Evolutionary conservation across 2,797 vertebrate genomes (phyloP), one percentile per base, ranked within the genome.

Genomic region (Tokudaia tokunoshimensis): DNA sequence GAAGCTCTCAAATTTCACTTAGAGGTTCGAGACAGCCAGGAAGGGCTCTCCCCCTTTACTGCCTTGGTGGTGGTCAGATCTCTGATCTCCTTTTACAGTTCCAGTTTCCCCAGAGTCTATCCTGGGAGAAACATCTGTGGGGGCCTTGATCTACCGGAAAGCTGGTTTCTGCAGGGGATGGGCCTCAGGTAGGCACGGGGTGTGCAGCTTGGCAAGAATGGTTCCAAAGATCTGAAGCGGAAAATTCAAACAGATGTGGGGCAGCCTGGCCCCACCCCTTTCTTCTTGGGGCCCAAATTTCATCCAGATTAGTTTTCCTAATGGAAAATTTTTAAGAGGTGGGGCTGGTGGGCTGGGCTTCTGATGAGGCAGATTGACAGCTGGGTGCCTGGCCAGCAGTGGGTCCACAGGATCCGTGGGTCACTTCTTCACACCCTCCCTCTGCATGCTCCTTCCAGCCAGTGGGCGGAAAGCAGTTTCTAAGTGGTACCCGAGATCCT

Each of bases 301-400:
- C 94, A 97, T 96, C 92, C 97, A 97, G 93, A 97, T 92, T 95
- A 65, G 85, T 92, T 94, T 78, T 96, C 95, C 94, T 96, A 87
- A 95, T 94, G 96, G 96, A 97, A 97, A 93, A 82, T 94, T 93
- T 96, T 89, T 84, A 88, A 81, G 74, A 59, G 55, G 34, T 55
- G 24, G 80, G 37, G 59, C 34, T 70, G 47, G 15, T 20, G n/a
- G 85, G 57, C 37, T 76, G 41, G n/a, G 74, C n/a, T 61, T 61
- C 41, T 47, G 55, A 26, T 1, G 4, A 20, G 20, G 75, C 24
- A 22, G 8, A 74, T 44, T 13, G 26, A 29, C 31, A 37, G 1
- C 17, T 26, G 65, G 37, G 55, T 13, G 12, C 22, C 72, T 41
- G 0, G 19, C 14, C 22, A n/a, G 50, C 10, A 22, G 31, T 31